A percentile compares a stretch with the other conserved stretches of the same genome.
Conservation (phyloP, 2,797 vertebrate species). For the Enteromius argenteus region DNA sequence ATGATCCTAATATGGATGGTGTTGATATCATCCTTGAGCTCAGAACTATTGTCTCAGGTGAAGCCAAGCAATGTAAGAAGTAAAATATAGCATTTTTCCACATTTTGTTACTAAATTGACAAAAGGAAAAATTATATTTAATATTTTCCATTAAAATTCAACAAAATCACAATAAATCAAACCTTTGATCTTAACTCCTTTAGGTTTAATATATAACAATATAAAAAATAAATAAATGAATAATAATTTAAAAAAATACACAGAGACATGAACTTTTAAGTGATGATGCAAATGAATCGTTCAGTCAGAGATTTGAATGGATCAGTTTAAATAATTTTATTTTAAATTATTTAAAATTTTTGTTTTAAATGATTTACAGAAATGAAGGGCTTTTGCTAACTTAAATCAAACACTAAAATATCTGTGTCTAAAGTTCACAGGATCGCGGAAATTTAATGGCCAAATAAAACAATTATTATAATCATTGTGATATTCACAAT, state of each 20-base stretch:
- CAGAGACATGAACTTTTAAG: background rate
- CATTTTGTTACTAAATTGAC: background rate
- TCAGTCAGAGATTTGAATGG: background rate
- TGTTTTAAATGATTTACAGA: background rate
- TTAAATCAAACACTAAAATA: background rate
- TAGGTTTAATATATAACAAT: background rate
- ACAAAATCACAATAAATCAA: background rate
- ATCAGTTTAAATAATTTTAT: background rate
- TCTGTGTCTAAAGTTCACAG: background rate
- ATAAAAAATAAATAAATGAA: background rate
- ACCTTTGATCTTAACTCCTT: background rate
- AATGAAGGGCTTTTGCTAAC: background rate
- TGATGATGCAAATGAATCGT: background rate
- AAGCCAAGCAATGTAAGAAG: background rate
- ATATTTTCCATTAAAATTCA: background rate
- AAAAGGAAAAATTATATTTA: background rate
- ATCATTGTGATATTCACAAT: background rate
- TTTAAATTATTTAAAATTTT: too few species aligned
- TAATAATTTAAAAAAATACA: too few species aligned
- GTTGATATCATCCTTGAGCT: background rate
- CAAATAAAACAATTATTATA: background rate
- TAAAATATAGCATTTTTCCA: background rate
- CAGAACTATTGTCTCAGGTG: background rate
- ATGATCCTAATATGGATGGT: too few species aligned
- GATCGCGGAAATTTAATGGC: background rate